Base-by-base conservation (phyloP, 2,888 invertebrate genomes). In the Euzophera pinguis region DNA sequence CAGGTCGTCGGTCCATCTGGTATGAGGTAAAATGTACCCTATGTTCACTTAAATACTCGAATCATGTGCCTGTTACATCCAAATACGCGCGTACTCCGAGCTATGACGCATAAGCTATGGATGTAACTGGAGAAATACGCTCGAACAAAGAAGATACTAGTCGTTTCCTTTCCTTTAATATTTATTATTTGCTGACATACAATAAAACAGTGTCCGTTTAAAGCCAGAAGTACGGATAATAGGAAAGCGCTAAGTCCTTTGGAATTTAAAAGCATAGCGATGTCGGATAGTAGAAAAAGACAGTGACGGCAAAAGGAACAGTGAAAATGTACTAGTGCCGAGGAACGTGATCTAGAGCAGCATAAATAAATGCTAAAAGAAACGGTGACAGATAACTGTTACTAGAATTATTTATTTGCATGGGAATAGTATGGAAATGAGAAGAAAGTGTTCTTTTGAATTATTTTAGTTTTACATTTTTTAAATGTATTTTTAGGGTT, bases 181-280 rank as follows among this genome's bases (percentile, higher is more conserved):
- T n/a, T n/a, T n/a, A n/a, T 22, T 22, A 22, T 22, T 22, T 22
- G 22, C 22, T 5, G 22, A 22, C 22, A 22, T 22, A 5, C 22
- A 22, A 22, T 22, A 22, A 22, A 22, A 22, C 22, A 16, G 10
- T 43, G 34, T 14, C 42, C 34, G 22, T 35, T n/a, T 43, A 9
- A 29, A 13, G 1, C n/a, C 17, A 29, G 7, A 27, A 43, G 8
- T 9, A 43, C 17, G 9, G 41, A 41, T 29, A 43, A 43, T 13
- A 43, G 29, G 59, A 53, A 59, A 64, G 61, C 63, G 55, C 61
- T 54, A 43, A 43, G 29, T 43, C 43, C 56, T 57, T 64, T 60
- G 59, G 62, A 62, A 63, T 60, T 62, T 66, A 69, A 67, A 64
- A 63, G 59, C 64, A 61, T 61, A 59, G 55, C 57, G 58, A 53